Base-by-base conservation (phyloP, 2,888 invertebrate species). In the Argyresthia goedartella region DNA sequence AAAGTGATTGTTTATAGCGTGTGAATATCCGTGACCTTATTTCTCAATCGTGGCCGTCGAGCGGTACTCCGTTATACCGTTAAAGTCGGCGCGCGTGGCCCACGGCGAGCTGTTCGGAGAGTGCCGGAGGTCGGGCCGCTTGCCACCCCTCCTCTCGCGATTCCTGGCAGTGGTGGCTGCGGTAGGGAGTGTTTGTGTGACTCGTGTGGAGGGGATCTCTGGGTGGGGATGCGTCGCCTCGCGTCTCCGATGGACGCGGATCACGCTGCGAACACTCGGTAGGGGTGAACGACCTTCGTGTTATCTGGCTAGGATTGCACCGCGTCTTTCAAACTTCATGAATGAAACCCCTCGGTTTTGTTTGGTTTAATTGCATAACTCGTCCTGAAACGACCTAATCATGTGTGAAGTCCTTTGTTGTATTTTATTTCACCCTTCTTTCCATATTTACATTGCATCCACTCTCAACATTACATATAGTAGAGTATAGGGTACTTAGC, bases 191-290 rank as follows among this genome's bases (percentile, higher is more conserved):
- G 63, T 67, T 62, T 61, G 68, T 42, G 64, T 73, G 74, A 72
- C 76, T 74, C 69, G 80, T 87, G 87, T 86, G 85, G 87, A 87
- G 87, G 87, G 85, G 84, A 82, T 76, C 78, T 77, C 69, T 79
- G 81, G 87, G 87, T 82, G 87, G 87, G 86, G 87, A 85, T 87
- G 86, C 78, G 80, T 71, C 66, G 72, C 71, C 75, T 63, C 67
- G 60, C 25, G 25, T 25, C 25, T 25, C 65, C 73, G 75, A 73
- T 81, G 74, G 72, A 72, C 74, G 69, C 66, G 66, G 66, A 25
- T 68, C 73, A 73, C 69, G 67, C 71, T 69, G 73, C 76, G 74
- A 25, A 25, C 71, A 74, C 74, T 74, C 77, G 81, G 85, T 79
- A 84, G 86, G 87, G 87, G 86, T 87, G 74, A 85, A 84, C 72